phyloP scores from a whole-genome alignment of 2,888 invertebrate species.

The Boloria selene region DNA sequence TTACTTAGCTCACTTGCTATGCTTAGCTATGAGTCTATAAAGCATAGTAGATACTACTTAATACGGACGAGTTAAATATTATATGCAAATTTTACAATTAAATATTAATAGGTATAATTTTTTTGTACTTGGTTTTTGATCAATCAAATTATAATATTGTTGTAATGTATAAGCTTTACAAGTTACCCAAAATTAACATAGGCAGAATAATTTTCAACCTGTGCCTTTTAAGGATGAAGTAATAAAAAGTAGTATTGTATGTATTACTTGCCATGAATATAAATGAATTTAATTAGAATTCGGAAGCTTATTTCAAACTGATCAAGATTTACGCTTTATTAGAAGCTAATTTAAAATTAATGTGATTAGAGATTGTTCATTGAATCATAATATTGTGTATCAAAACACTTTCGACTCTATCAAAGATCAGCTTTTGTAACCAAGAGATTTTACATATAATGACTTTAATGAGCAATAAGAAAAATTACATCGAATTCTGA shows the following conservation, averaged over 20 bases:
- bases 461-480: too few species aligned
- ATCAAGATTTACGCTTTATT: slow-evolving; percentile 2
- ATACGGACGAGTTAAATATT: background rate
- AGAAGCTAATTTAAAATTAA: slow-evolving; percentile 8
- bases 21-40: too few species aligned
- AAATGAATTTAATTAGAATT: slow-evolving; percentile 39
- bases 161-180: slow-evolving; percentile 29
- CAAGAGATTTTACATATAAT: too few species aligned
- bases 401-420: background rate
- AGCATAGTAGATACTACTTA: too few species aligned
- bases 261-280: slow-evolving; percentile 52
- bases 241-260: slow-evolving; percentile 54
- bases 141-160: slow-evolving; percentile 25
- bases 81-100: background rate
- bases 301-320: slow-evolving; percentile 12
- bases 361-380: slow-evolving; percentile 11
- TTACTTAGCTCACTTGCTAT: too few species aligned
- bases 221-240: slow-evolving; percentile 56
- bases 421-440: background rate
- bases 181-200: slow-evolving; percentile 26
- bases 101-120: slow-evolving; percentile 2
- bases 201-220: slow-evolving; percentile 43
- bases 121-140: slow-evolving; percentile 26
- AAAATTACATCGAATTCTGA: too few species aligned
- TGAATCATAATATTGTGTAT: slow-evolving; percentile 4